These are phyloP conservation scores for Coenonympha glycerion DNA, from an alignment of 2,888 invertebrate genomes.

Conservation along the genomic window DNA sequence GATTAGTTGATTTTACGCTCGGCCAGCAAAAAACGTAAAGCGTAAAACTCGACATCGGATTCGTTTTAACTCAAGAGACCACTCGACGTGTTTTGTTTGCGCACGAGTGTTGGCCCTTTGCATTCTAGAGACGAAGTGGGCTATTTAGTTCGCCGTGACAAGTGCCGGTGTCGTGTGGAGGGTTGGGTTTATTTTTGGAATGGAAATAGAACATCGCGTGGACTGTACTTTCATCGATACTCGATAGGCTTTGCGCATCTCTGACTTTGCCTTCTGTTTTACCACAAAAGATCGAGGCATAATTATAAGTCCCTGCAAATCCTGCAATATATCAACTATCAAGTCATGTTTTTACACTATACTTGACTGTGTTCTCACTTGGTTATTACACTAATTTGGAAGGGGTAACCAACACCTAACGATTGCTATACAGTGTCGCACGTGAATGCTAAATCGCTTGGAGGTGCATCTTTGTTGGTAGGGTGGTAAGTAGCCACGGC, in stretches of 20 bases:
- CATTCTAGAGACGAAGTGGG: slow-evolving; percentile 39
- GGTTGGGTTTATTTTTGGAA: slow-evolving; percentile 17
- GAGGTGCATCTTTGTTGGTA: no score
- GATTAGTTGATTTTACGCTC: slow-evolving; percentile 33
- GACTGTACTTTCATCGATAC: slow-evolving; percentile 6
- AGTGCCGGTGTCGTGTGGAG: slow-evolving; percentile 34
- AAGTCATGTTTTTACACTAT: no score
- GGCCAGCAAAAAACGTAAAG: slow-evolving; percentile 38
- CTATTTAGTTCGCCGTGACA: slow-evolving; percentile 41
- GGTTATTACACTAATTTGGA: no score
- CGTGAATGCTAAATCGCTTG: no score
- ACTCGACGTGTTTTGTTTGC: slow-evolving; percentile 44
- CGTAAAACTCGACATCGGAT: slow-evolving; percentile 51
- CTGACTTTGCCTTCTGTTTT: slow-evolving; percentile 1
- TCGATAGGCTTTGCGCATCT: slow-evolving; percentile 6
- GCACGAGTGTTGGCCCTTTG: slow-evolving; percentile 46
- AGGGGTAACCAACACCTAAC: no score
- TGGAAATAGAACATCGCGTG: slow-evolving; percentile 13
- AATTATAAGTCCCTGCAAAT: no score
- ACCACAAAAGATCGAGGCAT: no score
- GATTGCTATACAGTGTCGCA: no score
- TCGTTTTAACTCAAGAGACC: slow-evolving; percentile 62
- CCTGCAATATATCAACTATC: no score
- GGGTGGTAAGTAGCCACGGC: no score
- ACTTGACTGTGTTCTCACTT: no score